Percentiles rank a stretch among this genome's conserved stretches.
These are phyloP conservation scores for Aspidoscelis tigris DNA, from an alignment of 2,113 vertebrate species.

Conservation along the genomic window DNA sequence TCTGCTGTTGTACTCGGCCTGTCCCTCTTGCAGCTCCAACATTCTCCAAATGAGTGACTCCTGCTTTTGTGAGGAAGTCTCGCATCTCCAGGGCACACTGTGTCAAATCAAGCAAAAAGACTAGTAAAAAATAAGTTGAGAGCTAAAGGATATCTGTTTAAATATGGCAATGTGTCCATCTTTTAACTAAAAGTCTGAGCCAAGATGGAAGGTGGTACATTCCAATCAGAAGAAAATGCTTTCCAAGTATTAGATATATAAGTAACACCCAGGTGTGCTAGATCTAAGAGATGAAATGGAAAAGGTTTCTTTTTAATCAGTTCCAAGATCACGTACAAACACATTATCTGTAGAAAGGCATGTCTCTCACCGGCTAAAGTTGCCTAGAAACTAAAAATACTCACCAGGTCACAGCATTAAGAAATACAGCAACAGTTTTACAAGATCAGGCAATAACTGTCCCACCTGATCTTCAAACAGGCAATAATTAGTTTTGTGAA, in stretches of 20 bases:
- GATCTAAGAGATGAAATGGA: background rate
- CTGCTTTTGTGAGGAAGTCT: conserved; percentile 84
- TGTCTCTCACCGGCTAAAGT: background rate
- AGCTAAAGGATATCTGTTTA: conserved; percentile 1
- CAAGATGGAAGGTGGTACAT: background rate
- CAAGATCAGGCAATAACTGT: background rate
- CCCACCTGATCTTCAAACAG: conserved; percentile 30
- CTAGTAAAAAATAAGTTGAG: conserved; percentile 8
- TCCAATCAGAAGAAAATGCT: background rate
- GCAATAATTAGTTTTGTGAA: background rate
- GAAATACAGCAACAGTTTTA: background rate
- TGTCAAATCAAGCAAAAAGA: conserved; percentile 34
- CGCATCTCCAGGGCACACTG: conserved; percentile 89
- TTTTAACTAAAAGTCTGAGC: background rate
- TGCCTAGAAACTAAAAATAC: conserved; percentile 19
- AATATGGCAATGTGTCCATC: background rate
- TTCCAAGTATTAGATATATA: conserved; percentile 1
- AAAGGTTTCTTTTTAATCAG: background rate
- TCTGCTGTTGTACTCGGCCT: conserved; percentile 83
- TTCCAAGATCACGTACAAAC: conserved; percentile 15
- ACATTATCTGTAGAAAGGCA: background rate
- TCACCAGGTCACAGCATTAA: conserved; percentile 11
- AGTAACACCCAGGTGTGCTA: conserved; percentile 15
- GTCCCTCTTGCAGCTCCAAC: conserved; percentile 87
- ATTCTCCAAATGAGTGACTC: conserved; percentile 85